Percentiles rank a stretch among this genome's conserved stretches.
These are phyloP conservation scores for Phytoseiulus persimilis DNA, from an alignment of 2,888 invertebrate species.

Conservation along the genomic window DNA sequence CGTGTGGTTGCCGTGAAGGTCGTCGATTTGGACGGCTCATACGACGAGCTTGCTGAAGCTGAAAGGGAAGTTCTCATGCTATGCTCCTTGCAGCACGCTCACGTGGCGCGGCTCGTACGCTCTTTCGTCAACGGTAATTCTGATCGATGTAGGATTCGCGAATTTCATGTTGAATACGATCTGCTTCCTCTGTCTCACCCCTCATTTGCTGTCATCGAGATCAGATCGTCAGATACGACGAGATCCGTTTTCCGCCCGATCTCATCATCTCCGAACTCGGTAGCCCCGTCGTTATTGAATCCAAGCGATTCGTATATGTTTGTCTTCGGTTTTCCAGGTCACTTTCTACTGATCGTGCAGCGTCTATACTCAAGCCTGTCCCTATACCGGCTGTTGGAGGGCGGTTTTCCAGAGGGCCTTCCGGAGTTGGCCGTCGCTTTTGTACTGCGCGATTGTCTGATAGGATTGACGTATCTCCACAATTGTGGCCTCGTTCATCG, in stretches of 20 bases:
- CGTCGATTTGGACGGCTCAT: background rate
- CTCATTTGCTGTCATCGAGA: too few species aligned
- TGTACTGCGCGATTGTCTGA: slow-evolving; percentile 40
- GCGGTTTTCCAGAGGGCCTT: slow-evolving; percentile 40
- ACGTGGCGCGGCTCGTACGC: background rate
- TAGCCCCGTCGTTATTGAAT: too few species aligned
- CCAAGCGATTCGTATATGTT: too few species aligned
- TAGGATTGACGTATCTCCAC: slow-evolving; percentile 41
- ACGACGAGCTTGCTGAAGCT: slow-evolving; percentile 14
- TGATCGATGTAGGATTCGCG: background rate
- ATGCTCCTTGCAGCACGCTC: slow-evolving; percentile 18
- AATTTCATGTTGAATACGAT: too few species aligned
- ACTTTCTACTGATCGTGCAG: background rate
- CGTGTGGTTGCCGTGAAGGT: slow-evolving; percentile 12
- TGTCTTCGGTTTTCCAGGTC: background rate
- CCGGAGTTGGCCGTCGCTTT: slow-evolving; percentile 41
- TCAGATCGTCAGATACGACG: too few species aligned
- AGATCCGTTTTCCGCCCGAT: too few species aligned
- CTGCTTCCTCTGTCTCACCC: background rate
- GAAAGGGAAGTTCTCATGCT: slow-evolving; percentile 15
- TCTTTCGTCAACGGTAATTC: slow-evolving; percentile 13
- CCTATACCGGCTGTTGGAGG: slow-evolving; percentile 32
- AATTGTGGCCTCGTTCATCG: slow-evolving; percentile 41
- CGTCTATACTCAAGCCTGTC: slow-evolving; percentile 38
- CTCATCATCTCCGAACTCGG: too few species aligned